Conservation (phyloP, 1,140 invertebrate species). For the Drosophila nigrodunni region DNA sequence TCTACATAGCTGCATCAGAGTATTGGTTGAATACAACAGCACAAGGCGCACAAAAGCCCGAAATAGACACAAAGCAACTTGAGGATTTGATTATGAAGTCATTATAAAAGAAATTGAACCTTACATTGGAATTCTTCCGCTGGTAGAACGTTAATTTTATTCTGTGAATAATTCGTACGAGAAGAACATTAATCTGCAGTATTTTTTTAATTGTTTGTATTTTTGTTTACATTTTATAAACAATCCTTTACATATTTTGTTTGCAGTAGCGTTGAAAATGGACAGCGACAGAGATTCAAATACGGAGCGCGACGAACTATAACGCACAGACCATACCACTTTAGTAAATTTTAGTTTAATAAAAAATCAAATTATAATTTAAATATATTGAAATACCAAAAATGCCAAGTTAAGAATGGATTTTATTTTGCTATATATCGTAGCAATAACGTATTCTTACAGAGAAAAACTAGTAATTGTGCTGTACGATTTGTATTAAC, state of each 20-base stretch:
- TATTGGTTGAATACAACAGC: constrained; percentile 86
- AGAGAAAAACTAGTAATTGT: too few relatives aligned
- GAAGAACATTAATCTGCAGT: constrained; percentile 42
- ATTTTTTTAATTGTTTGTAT: constrained; percentile 36
- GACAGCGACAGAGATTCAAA: constrained; percentile 24
- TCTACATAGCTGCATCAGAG: constrained; percentile 92
- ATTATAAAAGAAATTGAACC: constrained; percentile 55
- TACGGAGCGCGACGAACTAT: constrained; percentile 53
- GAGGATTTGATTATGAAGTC: constrained; percentile 84
- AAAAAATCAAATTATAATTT: constrained; percentile 18
- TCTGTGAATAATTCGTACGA: constrained; percentile 63
- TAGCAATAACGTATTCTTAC: not conserved
- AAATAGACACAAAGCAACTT: constrained; percentile 80
- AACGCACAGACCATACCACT: constrained; percentile 39
- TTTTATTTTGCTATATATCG: not conserved
- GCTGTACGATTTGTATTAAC: too few relatives aligned
- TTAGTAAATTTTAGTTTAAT: constrained; percentile 71
- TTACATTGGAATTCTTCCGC: constrained; percentile 8
- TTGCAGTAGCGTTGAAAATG: constrained; percentile 51
- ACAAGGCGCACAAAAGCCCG: constrained; percentile 60
- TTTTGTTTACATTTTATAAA: constrained; percentile 30
- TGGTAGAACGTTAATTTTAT: constrained; percentile 52
- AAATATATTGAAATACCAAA: constrained; percentile 31
- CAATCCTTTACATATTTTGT: constrained; percentile 40
- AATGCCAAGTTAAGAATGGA: constrained; percentile 23